Conservation (phyloP, 2,797 vertebrate genomes). For the Mastacembelus armatus region DNA sequence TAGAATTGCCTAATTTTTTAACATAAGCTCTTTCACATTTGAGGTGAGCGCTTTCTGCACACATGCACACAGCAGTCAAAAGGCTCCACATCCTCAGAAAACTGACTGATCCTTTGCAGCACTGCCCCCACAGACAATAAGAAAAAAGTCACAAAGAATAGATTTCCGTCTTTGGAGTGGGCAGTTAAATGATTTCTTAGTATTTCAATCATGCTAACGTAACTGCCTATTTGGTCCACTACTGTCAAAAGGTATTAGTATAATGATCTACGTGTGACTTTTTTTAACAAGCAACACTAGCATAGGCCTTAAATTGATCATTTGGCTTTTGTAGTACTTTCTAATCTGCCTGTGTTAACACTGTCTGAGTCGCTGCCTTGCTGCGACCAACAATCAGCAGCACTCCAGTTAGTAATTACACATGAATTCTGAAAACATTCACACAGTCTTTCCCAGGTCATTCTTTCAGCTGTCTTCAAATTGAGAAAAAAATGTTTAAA, state of each 20-base stretch:
- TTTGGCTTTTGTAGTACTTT: too few species aligned
- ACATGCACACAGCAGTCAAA: not conserved
- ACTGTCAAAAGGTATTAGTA: not conserved
- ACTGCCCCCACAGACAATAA: not conserved
- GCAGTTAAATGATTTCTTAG: constrained; percentile 8
- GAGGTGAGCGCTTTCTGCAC: not conserved
- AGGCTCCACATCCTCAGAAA: not conserved
- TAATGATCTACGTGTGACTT: not conserved
- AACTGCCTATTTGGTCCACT: not conserved
- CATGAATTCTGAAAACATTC: not conserved
- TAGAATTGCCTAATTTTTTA: not conserved
- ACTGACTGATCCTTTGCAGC: constrained; percentile 5
- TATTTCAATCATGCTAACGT: not conserved
- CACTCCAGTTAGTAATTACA: not conserved
- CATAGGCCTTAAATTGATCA: not conserved
- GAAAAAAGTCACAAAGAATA: not conserved
- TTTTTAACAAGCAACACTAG: not conserved
- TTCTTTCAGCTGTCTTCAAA: not conserved
- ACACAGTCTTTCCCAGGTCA: not conserved
- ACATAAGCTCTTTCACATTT: too few species aligned
- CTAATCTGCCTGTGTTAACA: not conserved
- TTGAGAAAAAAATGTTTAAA: too few species aligned
- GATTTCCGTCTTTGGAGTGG: not conserved
- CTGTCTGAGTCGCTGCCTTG: not conserved
- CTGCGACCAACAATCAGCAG: not conserved